Base-by-base conservation (phyloP, 2,888 invertebrate genomes). In the Leptopilina syphax region DNA sequence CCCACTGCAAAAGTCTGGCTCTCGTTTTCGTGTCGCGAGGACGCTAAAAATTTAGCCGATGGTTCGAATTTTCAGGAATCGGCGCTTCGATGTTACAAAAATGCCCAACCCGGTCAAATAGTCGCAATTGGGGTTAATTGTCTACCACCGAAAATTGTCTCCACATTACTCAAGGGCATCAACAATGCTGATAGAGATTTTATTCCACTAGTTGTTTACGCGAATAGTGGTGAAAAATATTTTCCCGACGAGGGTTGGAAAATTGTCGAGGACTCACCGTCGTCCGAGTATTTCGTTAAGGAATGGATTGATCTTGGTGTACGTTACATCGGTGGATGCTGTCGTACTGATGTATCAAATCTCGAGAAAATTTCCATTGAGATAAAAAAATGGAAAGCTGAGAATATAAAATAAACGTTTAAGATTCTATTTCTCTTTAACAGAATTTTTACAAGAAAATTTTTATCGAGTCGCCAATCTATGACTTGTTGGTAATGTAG, bases 51-150 rank as follows among this genome's bases (percentile, higher is more conserved):
- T 24, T 95, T 96, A 86, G 96, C 96, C 0, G 96, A 96, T 92
- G 98, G 98, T 0, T 98, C 97, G 88, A 93, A 93, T 79, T 96
- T 98, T 89, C 94, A 94, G 84, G 95, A 96, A 82, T 95, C 95
- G 0, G 96, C 96, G 0, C 93, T 93, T 82, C 93, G 94, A 70
- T 95, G 96, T 90, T 97, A 93, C 88, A 91, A 93, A 27, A 84
- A 89, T n/a, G 87, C 93, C 6, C 92, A 92, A 78, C 95, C 95
- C 57, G 92, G 94, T n/a, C 96, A 97, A 90, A 93, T 98, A 83
- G 93, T 97, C 18, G 98, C 97, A 0, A 94, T 98, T 66, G 98
- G 98, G 4, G 95, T 97, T 0, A 99, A 99, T 92, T 99, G 98
- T 92, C 94, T 97, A 67, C 93, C 95, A 81, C 96, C 97, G 0